Conservation (phyloP, 2,797 vertebrate species). For the Sebastes cheni region DNA sequence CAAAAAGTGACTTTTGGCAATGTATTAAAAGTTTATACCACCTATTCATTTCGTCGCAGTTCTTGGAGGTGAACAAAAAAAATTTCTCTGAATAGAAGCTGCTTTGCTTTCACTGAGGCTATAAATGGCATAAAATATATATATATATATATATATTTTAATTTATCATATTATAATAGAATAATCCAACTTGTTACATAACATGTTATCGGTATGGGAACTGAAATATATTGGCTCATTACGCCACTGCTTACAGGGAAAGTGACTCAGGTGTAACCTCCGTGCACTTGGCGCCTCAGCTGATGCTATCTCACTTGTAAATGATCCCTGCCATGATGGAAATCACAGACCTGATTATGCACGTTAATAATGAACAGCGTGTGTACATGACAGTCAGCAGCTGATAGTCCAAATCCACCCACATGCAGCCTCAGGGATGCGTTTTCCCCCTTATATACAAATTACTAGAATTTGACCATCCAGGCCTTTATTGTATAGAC, state of each 20-base stretch:
- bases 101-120: neutral
- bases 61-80: neutral
- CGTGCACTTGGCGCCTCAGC: constrained; percentile 67
- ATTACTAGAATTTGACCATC: constrained; percentile 4
- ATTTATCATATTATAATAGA: neutral
- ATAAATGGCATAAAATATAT: neutral
- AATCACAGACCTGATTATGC: constrained; percentile 47
- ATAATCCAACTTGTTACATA: neutral
- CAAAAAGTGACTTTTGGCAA: neutral
- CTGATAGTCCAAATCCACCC: constrained; percentile 27
- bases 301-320: constrained; percentile 76
- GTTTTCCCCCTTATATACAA: neutral
- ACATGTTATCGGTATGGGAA: neutral
- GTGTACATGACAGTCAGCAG: constrained; percentile 37
- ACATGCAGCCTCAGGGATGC: constrained; percentile 8
- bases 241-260: neutral
- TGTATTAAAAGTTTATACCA: neutral
- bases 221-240: neutral
- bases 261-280: constrained; percentile 28
- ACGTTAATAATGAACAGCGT: constrained; percentile 30
- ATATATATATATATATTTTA: neutral
- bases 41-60: neutral
- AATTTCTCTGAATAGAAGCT: neutral
- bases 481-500: constrained; percentile 2
- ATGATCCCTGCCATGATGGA: constrained; percentile 58